Percentiles rank a stretch among this genome's conserved stretches.
phyloP scores from a whole-genome alignment of 2,797 vertebrate species.

The Trachops cirrhosus region DNA sequence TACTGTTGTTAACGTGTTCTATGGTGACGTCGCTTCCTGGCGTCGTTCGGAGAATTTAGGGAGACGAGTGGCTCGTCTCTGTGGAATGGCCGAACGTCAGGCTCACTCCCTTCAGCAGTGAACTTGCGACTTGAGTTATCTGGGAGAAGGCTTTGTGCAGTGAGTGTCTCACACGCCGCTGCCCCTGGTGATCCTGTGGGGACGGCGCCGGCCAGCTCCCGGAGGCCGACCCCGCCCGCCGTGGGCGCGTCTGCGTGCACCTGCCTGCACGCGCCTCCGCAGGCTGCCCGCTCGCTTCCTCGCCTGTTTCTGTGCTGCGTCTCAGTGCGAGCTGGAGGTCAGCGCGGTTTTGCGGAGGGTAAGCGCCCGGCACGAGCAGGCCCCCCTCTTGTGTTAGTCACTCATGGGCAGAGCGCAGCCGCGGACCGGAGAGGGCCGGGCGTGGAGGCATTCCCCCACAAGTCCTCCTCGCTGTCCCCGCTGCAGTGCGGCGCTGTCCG shows the following conservation, averaged over 20 bases:
- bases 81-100: not conserved
- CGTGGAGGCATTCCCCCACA: too few relatives aligned
- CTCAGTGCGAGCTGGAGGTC: not conserved
- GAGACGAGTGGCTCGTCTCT: not conserved
- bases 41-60: not conserved
- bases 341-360: too few relatives aligned
- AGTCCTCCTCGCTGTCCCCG: not conserved
- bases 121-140: not conserved
- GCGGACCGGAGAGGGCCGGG: too few relatives aligned
- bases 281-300: too few relatives aligned
- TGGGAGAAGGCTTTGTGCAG: not conserved
- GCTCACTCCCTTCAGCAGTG: not conserved
- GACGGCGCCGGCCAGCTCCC: accelerated
- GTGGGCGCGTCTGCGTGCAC: too few relatives aligned
- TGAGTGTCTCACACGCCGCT: not conserved
- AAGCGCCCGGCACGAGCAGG: too few relatives aligned
- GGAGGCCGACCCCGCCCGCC: too few relatives aligned
- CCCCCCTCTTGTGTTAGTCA: not conserved
- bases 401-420: not conserved
- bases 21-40: not conserved
- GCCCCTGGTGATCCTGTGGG: too few relatives aligned
- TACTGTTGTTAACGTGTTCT: too few relatives aligned
- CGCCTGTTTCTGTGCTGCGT: too few relatives aligned
- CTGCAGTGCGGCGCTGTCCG: not conserved
- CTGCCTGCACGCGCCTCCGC: too few relatives aligned